phyloP scores from a whole-genome alignment of 2,113 vertebrate species.

The Corythornis madagascariensis region DNA sequence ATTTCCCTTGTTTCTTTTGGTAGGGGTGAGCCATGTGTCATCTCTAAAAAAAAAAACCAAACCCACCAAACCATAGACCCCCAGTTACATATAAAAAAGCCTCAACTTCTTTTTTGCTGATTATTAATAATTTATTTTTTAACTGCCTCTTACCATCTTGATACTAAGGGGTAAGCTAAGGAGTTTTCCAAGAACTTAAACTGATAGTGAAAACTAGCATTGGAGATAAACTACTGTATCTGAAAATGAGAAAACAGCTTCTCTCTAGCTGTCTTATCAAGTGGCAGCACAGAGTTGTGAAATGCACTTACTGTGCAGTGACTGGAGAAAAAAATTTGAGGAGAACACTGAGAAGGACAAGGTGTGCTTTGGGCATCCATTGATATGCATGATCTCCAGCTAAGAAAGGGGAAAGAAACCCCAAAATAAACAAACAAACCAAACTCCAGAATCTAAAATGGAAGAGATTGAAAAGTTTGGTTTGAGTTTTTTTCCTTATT shows the following conservation, averaged over 20 bases:
- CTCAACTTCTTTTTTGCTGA: background rate
- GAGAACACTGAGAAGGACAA: background rate
- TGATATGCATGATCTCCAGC: background rate
- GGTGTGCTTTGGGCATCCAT: background rate
- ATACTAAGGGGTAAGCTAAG: slow-evolving; percentile 14
- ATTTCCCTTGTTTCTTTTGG: background rate
- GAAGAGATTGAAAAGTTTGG: background rate
- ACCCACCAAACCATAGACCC: background rate
- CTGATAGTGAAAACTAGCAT: slow-evolving; percentile 31
- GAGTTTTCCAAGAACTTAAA: slow-evolving; percentile 61
- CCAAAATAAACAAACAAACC: too few species aligned
- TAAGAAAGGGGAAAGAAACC: background rate
- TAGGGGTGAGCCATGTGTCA: background rate
- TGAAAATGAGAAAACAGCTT: slow-evolving; percentile 61
- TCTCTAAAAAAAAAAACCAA: background rate
- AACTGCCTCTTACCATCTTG: slow-evolving; percentile 16
- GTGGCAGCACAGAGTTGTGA: background rate
- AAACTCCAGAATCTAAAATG: background rate
- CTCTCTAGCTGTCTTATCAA: slow-evolving; percentile 36
- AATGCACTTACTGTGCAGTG: background rate
- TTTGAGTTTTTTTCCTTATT: background rate
- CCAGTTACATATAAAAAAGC: background rate
- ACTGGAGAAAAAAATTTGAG: background rate
- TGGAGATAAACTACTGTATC: slow-evolving; percentile 31
- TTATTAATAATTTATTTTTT: background rate